Evolutionary conservation across 2,797 vertebrate genomes (phyloP).

Genomic region (Semaprochilodus insignis): DNA sequence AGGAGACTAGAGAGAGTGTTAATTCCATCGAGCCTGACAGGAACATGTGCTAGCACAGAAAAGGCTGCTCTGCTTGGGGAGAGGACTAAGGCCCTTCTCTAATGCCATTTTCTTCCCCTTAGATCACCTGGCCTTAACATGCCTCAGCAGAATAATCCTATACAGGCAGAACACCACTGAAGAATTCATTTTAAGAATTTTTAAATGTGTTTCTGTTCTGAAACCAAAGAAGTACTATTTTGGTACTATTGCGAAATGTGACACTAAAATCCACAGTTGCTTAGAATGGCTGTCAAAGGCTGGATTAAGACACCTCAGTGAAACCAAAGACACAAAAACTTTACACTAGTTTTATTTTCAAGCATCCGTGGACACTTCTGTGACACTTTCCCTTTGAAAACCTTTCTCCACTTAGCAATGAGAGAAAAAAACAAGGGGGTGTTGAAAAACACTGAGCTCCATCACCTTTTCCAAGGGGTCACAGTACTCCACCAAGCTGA

Average conservation of each 20-base stretch:
- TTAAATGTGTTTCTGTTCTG: neutral
- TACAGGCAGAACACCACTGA: constrained; percentile 48
- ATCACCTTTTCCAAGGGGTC: constrained; percentile 69
- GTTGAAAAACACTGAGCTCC: constrained; percentile 70
- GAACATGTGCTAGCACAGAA: constrained; percentile 49
- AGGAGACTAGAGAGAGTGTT: constrained; percentile 47
- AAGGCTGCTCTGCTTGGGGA: constrained; percentile 44
- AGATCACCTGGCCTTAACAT: constrained; percentile 58
- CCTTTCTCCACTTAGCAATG: constrained; percentile 43
- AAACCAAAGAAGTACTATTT: neutral
- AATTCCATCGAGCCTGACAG: constrained; percentile 57
- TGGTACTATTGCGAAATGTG: neutral
- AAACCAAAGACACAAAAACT: constrained; percentile 47
- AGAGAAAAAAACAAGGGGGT: constrained; percentile 72
- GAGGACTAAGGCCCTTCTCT: constrained; percentile 49
- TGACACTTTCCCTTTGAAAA: constrained; percentile 68
- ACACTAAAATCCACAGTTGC: constrained; percentile 11
- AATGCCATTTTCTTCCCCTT: constrained; percentile 60
- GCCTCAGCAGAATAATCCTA: constrained; percentile 50
- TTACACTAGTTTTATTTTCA: constrained; percentile 59
- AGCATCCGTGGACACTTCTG: constrained; percentile 64
- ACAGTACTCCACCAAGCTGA: constrained; percentile 76
- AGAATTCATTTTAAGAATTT: neutral
- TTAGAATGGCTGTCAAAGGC: constrained; percentile 38
- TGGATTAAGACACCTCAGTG: constrained; percentile 26